phyloP scores from a whole-genome alignment of 23 tunicate species.

The Botrylloides violaceus region DNA sequence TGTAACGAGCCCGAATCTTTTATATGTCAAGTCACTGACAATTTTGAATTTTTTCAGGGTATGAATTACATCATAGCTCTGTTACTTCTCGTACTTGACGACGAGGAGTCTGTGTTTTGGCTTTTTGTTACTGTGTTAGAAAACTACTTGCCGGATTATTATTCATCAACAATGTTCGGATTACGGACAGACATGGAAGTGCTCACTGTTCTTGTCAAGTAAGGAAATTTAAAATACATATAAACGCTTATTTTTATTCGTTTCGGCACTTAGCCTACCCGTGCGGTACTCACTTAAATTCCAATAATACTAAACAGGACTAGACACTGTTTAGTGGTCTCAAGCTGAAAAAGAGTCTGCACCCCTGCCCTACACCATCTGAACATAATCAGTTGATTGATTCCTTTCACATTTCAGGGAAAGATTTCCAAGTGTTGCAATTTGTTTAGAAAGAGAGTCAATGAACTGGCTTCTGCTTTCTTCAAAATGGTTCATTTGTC shows the following conservation, averaged over 20 bases:
- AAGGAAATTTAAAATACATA: background rate
- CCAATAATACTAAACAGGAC: too few relatives aligned
- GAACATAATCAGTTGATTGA: too few relatives aligned
- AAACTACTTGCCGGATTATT: conserved; percentile 44
- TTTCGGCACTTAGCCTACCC: too few relatives aligned
- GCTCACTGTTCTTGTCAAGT: conserved; percentile 50
- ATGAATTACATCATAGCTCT: conserved; percentile 80
- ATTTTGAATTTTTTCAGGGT: conserved; percentile 37
- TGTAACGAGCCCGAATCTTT: too few relatives aligned
- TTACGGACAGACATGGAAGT: conserved; percentile 51
- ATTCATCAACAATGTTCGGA: conserved; percentile 38
- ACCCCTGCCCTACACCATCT: too few relatives aligned
- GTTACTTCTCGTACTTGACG: conserved; percentile 48
- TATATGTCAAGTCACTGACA: background rate
- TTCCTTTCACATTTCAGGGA: conserved; percentile 21
- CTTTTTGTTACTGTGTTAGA: conserved; percentile 50
- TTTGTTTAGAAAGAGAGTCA: conserved; percentile 21
- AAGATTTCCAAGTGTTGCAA: conserved; percentile 28
- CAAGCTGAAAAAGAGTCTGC: too few relatives aligned
- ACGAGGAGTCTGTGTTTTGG: conserved; percentile 81
- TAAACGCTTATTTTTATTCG: background rate
- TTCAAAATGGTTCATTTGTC: conserved; percentile 92
- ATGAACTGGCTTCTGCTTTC: conserved; percentile 61
- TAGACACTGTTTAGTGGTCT: too few relatives aligned
- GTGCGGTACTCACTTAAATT: too few relatives aligned